Conservation (phyloP, 2,888 invertebrate species). For the Lasioglossum marginatum region DNA sequence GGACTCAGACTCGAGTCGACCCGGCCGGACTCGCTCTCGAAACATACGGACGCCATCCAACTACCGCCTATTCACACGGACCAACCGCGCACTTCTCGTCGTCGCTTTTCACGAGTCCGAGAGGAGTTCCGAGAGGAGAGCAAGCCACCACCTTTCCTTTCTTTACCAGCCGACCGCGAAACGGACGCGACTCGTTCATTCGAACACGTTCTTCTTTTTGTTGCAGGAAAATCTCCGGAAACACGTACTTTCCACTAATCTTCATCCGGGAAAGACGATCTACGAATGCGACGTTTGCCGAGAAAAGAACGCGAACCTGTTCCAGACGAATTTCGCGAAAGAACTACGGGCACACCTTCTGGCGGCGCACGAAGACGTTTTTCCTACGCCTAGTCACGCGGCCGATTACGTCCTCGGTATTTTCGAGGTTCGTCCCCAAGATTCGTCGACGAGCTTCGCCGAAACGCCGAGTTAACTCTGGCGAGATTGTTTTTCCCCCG, state of each 20-base stretch:
- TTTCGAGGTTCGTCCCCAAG: constrained; percentile 74
- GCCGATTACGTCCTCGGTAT: constrained; percentile 85
- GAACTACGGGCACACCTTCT: constrained; percentile 89
- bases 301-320: constrained; percentile 75
- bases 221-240: constrained; percentile 94
- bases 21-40: not conserved
- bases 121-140: too few species aligned
- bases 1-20: constrained; percentile 4
- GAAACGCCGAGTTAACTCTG: constrained; percentile 24
- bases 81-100: not conserved
- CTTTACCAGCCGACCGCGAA: not conserved
- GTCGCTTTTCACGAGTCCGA: not conserved
- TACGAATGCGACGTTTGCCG: constrained; percentile 91
- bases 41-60: not conserved
- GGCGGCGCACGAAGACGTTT: constrained; percentile 86
- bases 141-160: not conserved
- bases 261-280: constrained; percentile 91
- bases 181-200: not conserved
- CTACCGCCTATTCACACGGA: constrained; percentile 10
- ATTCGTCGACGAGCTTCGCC: not conserved
- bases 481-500: constrained; percentile 16
- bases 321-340: constrained; percentile 88
- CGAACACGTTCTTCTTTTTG: not conserved
- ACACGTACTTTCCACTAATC: constrained; percentile 92
- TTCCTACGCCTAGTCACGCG: constrained; percentile 85